phyloP scores from a whole-genome alignment of 2,797 vertebrate genomes.

The Pangasius macronema region DNA sequence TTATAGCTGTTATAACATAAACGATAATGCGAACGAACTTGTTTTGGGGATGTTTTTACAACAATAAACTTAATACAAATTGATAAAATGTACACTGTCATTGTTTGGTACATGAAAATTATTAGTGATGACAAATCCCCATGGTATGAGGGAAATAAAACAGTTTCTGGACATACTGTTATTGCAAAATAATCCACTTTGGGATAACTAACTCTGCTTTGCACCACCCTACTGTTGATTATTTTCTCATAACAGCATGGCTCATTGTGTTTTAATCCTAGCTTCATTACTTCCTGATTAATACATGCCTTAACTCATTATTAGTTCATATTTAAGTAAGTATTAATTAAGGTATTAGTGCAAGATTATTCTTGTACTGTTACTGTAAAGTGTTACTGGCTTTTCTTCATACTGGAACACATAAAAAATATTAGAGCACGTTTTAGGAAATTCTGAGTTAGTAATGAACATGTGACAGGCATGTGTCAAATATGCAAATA shows the following conservation, averaged over 20 bases:
- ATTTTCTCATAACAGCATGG: background rate
- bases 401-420: background rate
- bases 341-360: no score
- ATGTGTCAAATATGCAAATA: constrained; percentile 15
- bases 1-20: background rate
- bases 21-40: background rate
- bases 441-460: background rate
- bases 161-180: background rate
- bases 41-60: background rate
- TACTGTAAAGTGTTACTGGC: no score
- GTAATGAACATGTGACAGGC: background rate
- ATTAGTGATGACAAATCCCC: background rate
- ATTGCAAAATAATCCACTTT: background rate
- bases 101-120: background rate
- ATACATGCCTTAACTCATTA: no score
- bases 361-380: no score
- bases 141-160: background rate
- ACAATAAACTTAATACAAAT: background rate
- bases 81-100: background rate
- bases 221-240: background rate
- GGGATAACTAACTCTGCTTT: background rate
- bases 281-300: no score
- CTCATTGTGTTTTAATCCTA: background rate
- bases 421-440: background rate
- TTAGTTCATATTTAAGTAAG: no score